Evolutionary conservation across 2,113 vertebrate genomes (phyloP).

Genomic region (Conger conger): DNA sequence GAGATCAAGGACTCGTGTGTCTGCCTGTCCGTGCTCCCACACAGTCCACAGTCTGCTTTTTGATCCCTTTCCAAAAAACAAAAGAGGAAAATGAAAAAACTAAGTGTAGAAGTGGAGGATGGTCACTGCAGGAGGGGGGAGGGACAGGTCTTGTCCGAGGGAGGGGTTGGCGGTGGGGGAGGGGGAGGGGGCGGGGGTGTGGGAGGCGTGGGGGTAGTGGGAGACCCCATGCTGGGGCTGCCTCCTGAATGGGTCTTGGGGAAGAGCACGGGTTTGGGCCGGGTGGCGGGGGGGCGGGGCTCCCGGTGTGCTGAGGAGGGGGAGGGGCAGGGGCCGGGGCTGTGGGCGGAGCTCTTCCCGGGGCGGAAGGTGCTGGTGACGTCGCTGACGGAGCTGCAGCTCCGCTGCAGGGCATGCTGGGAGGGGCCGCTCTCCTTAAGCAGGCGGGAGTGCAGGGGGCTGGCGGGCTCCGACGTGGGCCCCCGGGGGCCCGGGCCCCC

Average conservation of each 20-base stretch:
- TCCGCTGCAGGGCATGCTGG: constrained; percentile 82
- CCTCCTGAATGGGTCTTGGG: constrained; percentile 77
- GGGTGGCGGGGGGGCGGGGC: constrained; percentile 85
- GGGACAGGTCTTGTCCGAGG: constrained; percentile 91
- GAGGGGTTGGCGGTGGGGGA: constrained; percentile 62
- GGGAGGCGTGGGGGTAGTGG: constrained; percentile 65
- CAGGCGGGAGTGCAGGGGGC: constrained; percentile 91
- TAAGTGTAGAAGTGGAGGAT: not conserved
- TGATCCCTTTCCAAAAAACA: not conserved
- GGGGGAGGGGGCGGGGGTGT: constrained; percentile 73
- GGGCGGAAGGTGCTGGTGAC: constrained; percentile 91
- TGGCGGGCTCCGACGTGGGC: constrained; percentile 91
- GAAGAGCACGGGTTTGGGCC: constrained; percentile 90
- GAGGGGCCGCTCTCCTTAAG: constrained; percentile 79
- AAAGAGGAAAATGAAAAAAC: not conserved
- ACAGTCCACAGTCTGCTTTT: not conserved
- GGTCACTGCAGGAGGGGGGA: constrained; percentile 65
- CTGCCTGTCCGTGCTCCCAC: not conserved
- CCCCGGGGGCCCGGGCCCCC: constrained; percentile 49
- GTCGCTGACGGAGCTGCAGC: constrained; percentile 89
- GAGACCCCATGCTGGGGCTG: constrained; percentile 78
- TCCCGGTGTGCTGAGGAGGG: constrained; percentile 63
- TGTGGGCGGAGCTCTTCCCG: constrained; percentile 71
- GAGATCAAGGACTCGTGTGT: not conserved
- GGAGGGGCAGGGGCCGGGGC: constrained; percentile 53